Base-by-base conservation (phyloP, 2,113 vertebrate species). In the Eclectus roratus region DNA sequence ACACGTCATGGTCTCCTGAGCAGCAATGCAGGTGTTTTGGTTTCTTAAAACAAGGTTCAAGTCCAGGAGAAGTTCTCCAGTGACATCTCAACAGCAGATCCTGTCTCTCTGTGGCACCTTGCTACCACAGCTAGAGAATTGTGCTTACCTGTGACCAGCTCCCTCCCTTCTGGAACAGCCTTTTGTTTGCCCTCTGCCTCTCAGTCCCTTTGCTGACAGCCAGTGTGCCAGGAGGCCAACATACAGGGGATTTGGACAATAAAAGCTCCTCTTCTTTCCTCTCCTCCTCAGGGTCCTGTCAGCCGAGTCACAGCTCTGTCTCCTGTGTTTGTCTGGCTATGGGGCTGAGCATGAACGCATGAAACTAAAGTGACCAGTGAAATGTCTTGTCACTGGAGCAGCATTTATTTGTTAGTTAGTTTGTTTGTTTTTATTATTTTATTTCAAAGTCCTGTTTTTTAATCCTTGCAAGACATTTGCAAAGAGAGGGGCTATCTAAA, bases 211-310 rank as follows among this genome's bases (percentile, higher is more conserved):
- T 8, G 3, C 23, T 85, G 88, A 33, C 78, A 85, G 5, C 5
- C 39, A 11, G 0, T 17, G 46, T 65, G 55, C 25, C 50, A 49
- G 31, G 7, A 95, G 35, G 37, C 28, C 8, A 4, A 91, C 74
- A 58, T 37, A 49, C 0, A 0, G 14, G 10, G 47, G 1, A 7
- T 33, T 35, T 88, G 53, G 61, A 46, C 28, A 47, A 43, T 12
- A 17, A 70, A 89, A 39, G 21, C 9, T 58, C 56, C 33, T 58
- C 46, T 37, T 27, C 33, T 49, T 71, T 39, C 3, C 16, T 89
- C 74, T 85, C 49, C 5, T 92, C 20, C 53, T 65, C 18, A 49
- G 18, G 17, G 6, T 58, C 28, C n/a, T 41, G 19, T 56, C 2
- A 3, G 8, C 53, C 29, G 24, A 66, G 49, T 63, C 35, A 37